phyloP scores from a whole-genome alignment of 2,113 vertebrate genomes.

The Bubo bubo region DNA sequence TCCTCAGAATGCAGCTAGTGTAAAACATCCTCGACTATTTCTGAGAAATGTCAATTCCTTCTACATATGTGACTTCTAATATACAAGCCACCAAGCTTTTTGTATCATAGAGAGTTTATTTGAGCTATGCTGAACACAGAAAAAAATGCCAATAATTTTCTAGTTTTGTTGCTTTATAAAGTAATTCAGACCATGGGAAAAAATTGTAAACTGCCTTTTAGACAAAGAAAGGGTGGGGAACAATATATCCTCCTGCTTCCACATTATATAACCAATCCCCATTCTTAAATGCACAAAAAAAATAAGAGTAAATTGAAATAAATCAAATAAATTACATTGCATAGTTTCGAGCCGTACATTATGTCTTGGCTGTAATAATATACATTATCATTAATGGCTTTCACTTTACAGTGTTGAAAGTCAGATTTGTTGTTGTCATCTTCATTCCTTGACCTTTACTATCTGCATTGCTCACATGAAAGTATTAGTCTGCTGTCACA shows the following conservation, averaged over 20 bases:
- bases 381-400: conserved; percentile 44
- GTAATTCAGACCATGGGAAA: background rate
- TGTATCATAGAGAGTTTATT: background rate
- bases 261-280: background rate
- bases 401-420: background rate
- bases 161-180: background rate
- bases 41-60: background rate
- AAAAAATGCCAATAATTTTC: background rate
- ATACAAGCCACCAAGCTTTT: background rate
- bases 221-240: background rate
- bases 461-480: conserved; percentile 15
- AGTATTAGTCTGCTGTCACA: conserved; percentile 19
- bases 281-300: conserved; percentile 27
- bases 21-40: background rate
- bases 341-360: conserved; percentile 4
- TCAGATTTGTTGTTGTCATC: conserved; percentile 45
- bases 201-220: background rate
- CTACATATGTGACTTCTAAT: background rate
- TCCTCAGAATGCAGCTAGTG: background rate
- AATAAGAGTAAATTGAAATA: conserved; percentile 40
- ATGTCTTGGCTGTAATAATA: conserved; percentile 19
- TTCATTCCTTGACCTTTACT: conserved; percentile 38
- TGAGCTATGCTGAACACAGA: background rate
- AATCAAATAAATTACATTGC: background rate
- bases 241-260: background rate